Base-by-base conservation (phyloP, 1,140 invertebrate genomes). In the Mercenaria mercenaria region DNA sequence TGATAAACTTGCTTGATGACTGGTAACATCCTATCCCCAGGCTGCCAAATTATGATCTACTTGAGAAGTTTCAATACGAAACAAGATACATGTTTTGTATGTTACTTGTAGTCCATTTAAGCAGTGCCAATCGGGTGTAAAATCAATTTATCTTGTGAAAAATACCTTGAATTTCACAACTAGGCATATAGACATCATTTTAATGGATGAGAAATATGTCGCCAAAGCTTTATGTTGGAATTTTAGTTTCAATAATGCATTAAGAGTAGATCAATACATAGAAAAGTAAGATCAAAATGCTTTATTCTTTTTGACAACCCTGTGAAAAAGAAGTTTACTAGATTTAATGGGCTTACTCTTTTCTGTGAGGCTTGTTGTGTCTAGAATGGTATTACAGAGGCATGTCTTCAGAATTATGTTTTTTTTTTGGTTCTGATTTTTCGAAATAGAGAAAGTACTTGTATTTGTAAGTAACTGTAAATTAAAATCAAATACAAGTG, bases 91-190 rank as follows among this genome's bases (percentile, higher is more conserved):
- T 11, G 34, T 26, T 77, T 77, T 77, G 74, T 77, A 41, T 18
- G 26, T 77, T 77, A 50, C 74, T 29, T 77, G 74, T 77, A 47
- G 41, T 50, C 74, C 34, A 77, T 77, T 77, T 29, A 77, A 15
- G 74, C n/a, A 50, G 41, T 77, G 41, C 74, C 74, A 52, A 50
- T 77, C 74, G 41, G 41, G 41, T 50, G 74, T 77, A 77, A 77
- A 77, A 77, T 77, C 74, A 77, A 77, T 77, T 77, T 29, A 77
- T 77, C 43, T 26, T 52, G 34, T 50, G 74, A 77, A 77, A 72
- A 72, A 20, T 77, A 77, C 74, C 41, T 50, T 50, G 18, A 77
- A 50, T 52, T 52, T 77, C 23, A 32, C 41, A 77, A 52, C 3
- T 47, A 41, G 18, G 20, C 11, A 50, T 2, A 77, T 23, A 50